Evolutionary conservation across 53 echinoderm and acorn worm species (phyloP), one percentile per base, ranked within the genome.

Genomic region (Crossaster papposus): DNA sequence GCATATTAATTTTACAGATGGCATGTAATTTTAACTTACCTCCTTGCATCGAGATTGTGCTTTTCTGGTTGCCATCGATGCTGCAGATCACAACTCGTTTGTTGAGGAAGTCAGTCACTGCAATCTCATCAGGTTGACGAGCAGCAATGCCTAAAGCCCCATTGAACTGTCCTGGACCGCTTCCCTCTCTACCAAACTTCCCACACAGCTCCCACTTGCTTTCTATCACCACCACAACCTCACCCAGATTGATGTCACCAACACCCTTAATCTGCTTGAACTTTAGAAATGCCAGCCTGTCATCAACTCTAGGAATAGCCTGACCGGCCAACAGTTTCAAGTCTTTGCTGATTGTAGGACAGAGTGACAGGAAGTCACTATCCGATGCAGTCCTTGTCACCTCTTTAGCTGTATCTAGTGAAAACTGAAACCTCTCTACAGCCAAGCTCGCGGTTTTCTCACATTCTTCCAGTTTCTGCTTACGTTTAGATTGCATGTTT

Each of bases 121-220:
- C 83, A 68, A 83, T 35, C 83, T 83, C 65, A 20, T 83, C 51
- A 70, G n/a, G 83, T 13, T 64, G 68, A 26, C 36, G 68, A 63
- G 64, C 68, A 44, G 83, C 83, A 83, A 83, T 83, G 70, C 28
- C 83, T 11, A 24, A 35, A 83, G 68, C 70, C 18, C 15, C 36
- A 20, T 83, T 36, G 15, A 83, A 65, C 10, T 83, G 70, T 28
- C 75, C 75, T 28, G 75, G 75, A 20, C 36, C 75, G 75, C 75
- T 74, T 36, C 75, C 75, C 36, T 74, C 1, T 0, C 28, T 74
- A 17, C 68, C 68, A 65, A 83, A 83, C 83, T 68, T 70, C 24
- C 14, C 44, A 26, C 83, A 37, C 83, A 26, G 36, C 83, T 83
- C 83, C 68, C 68, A 83, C 29, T 68, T 36, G 20, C 70, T 50